Evolutionary conservation across 2,113 vertebrate species (phyloP), one percentile per base, ranked within the genome.

Genomic region (Brachypteracias leptosomus): DNA sequence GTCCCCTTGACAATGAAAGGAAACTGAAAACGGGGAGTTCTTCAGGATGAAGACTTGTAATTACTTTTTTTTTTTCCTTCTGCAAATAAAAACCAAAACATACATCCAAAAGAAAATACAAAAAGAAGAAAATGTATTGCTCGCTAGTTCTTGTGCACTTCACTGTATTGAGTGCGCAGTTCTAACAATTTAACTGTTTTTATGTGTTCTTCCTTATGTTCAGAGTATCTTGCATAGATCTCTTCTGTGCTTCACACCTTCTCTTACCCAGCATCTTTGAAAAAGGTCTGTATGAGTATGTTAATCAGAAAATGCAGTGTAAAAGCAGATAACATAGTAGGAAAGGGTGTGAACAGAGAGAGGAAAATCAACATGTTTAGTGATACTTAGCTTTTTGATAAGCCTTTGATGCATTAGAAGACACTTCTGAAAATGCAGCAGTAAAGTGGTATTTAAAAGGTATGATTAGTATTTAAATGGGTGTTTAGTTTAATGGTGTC

Each of bases 291-390:
- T 79, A 35, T 44, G 65, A 63, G 83, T 89, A 61, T 74, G 74
- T 88, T 85, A 88, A 70, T 73, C 44, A 93, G 85, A 90, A 97
- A 93, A 92, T 62, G n/a, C 63, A 73, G 62, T 93, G 78, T 94
- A 88, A 80, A 93, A 93, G 44, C 55, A 82, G 36, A 24, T 85
- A 90, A 38, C 12, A 2, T 61, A 61, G 57, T n/a, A 85, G 66
- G 40, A 72, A 85, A 68, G 66, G 46, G 49, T 93, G 74, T 76
- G 87, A 95, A 81, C 47, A 89, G 81, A 71, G 72, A 71, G 77
- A 73, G 33, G 62, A 75, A 63, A 78, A 68, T 28, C 12, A 87
- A 75, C 21, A 3, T 33, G 10, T 52, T 90, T 71, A 62, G 51
- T 76, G 63, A 57, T 76, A 58, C 40, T 75, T 90, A 68, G 42